Evolutionary conservation across 2,888 invertebrate species (phyloP), one percentile per base, ranked within the genome.

Genomic region (Chironomus riparius): DNA sequence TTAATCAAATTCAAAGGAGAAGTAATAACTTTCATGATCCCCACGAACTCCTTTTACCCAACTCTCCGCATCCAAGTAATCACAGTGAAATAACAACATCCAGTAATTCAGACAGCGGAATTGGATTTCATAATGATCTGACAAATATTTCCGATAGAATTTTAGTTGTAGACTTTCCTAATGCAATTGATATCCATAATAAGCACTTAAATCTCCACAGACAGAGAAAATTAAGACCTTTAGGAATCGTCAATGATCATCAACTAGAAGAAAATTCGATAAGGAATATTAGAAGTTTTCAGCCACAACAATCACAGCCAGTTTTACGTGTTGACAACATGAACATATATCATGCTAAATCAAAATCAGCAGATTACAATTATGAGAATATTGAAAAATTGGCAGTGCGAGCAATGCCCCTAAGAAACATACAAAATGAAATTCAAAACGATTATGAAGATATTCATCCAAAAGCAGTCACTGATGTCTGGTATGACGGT

Each of bases 81-180:
- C 90, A 92, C 77, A 93, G 92, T 80, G 92, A 92, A 79, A 87
- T 91, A 7, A 91, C 91, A 0, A 92, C 93, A 21, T 95, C 95
- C 0, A 95, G 95, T 79, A 97, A 96, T 82, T 95, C 95, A 76
- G 97, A 97, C 82, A 97, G 96, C 1, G 97, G 97, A 0, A 95
- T 97, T 77, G 97, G 97, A 0, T 96, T 96, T 80, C 90, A 94
- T 78, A 95, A 95, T 80, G 95, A 96, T 80, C 92, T 92, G 80
- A 89, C 92, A 10, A 92, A 92, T 80, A 90, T 93, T 73, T 92
- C 92, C 0, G 94, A 93, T 82, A 86, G 93, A 77, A 93, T 93
- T 79, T 82, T 92, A 47, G 89, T 92, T 0, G 91, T 92, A 0
- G 93, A 93, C 81, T 92, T 92, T 81, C 89, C 89, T 0, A 85